Base-by-base conservation (phyloP, 2,113 vertebrate genomes). In the Hippocampus zosterae region DNA sequence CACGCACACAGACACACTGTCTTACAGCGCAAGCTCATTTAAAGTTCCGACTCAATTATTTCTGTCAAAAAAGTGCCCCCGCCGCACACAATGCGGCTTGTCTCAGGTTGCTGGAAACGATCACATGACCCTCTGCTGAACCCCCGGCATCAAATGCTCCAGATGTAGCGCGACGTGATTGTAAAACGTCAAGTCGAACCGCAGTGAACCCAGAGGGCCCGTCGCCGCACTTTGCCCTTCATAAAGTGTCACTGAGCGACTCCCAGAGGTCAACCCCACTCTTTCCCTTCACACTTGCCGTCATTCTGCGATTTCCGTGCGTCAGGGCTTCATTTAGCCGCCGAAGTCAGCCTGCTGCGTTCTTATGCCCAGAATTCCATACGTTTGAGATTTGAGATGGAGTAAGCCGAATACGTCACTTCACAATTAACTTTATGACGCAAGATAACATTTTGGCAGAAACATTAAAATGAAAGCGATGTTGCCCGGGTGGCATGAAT, bases 341-440 rank as follows among this genome's bases (percentile, higher is more conserved):
- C 48, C 76, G 77, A 85, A 83, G 73, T 84, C 76, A 73, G 77
- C n/a, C 77, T 40, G 62, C 69, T 46, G 19, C 65, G 56, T 68
- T 37, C 33, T 73, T 71, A 76, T 75, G 83, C 88, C 84, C 87
- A 81, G 61, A 71, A 89, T 80, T 48, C 72, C 79, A 89, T 83
- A 82, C 63, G 0, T 75, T 64, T 46, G 50, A 68, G n/a, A 59
- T 69, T 48, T 72, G 25, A 46, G 42, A 61, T n/a, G 41, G 70
- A 75, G 73, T 69, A 27, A 44, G 69, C 67, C 71, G 67, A 75
- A 78, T 44, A 70, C 80, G 79, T 79, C 71, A 11, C 76, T 84
- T 84, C 69, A 56, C 41, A 69, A 71, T 82, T 74, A 73, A 77
- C 70, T 56, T 67, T 53, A 68, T 48, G 70, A 67, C 68, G 48